Base-by-base conservation (phyloP, 2,797 vertebrate genomes). In the Ctenochaetus hawaiiensis region DNA sequence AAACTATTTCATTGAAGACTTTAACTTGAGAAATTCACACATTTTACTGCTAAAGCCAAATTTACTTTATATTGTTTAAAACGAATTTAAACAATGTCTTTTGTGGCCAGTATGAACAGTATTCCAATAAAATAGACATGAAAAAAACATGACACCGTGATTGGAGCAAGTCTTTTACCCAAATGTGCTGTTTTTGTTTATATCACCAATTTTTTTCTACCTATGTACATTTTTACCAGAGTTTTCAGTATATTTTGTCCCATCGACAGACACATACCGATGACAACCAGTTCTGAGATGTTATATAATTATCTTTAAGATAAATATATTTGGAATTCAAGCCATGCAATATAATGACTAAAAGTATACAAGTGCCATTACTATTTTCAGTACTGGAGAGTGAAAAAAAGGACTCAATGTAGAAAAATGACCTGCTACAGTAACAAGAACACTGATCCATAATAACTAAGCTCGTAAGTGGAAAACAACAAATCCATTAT, bases 401-500 rank as follows among this genome's bases (percentile, higher is more conserved):
- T 18, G 67, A 64, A 70, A 54, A 2, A 82, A 79, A 44, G 8
- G 18, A 58, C 13, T 8, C 10, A 23, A 66, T 2, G 0, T 0
- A 67, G 45, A 67, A 70, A 41, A 82, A 57, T 20, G 22, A 59
- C 34, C 53, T 16, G 41, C 72, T 69, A 53, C 53, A 62, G 78
- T 43, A 59, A 56, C 54, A 69, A 60, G 30, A 68, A 22, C 53
- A 60, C 59, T 85, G 80, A 72, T 59, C 62, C 47, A 26, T 47
- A 65, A 73, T 43, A 66, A 72, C 47, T 59, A 45, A 61, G 68
- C 64, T 54, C 48, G 66, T 72, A 67, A 79, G n/a, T 62, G 56
- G 59, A 82, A 67, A 73, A 71, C 49, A 88, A 79, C 48, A 39
- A 48, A 72, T 69, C 57, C 56, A 61, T 78, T 85, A 75, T 83